Evolutionary conservation across 2,113 vertebrate genomes (phyloP).

Genomic region (Bubo blakistoni): DNA sequence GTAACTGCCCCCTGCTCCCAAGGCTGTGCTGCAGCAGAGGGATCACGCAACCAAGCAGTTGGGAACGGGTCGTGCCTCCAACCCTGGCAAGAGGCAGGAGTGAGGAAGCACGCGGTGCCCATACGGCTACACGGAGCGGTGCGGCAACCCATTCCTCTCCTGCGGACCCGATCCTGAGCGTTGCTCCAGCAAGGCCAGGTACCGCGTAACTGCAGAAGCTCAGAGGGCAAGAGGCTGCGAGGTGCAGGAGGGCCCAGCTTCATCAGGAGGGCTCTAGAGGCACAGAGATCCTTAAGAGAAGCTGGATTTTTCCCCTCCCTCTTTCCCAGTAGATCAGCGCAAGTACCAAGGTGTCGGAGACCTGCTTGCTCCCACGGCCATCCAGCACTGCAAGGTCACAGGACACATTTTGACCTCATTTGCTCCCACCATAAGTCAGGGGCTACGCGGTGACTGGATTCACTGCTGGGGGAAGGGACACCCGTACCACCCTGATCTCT

Average conservation of each 20-base stretch:
- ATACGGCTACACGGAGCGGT: background rate
- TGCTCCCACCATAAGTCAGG: background rate
- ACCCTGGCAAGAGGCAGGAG: background rate
- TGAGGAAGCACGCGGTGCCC: background rate
- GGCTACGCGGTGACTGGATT: background rate
- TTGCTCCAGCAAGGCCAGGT: background rate
- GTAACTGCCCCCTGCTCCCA: background rate
- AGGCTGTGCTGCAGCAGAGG: background rate
- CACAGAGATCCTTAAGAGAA: background rate
- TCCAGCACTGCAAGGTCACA: background rate
- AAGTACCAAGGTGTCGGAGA: background rate
- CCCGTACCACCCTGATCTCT: background rate
- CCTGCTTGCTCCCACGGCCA: background rate
- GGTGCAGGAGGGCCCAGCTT: background rate
- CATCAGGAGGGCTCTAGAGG: background rate
- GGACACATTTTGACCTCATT: background rate
- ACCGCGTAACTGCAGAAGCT: background rate
- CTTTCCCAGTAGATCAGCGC: background rate
- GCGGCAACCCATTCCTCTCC: background rate
- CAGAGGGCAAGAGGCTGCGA: background rate
- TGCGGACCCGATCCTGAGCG: background rate
- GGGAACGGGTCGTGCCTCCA: background rate
- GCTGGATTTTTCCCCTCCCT: background rate
- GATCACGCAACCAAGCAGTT: background rate
- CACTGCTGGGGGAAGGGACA: background rate